Evolutionary conservation across 2,113 vertebrate species (phyloP).

Genomic region (Lichenostomus cassidix): DNA sequence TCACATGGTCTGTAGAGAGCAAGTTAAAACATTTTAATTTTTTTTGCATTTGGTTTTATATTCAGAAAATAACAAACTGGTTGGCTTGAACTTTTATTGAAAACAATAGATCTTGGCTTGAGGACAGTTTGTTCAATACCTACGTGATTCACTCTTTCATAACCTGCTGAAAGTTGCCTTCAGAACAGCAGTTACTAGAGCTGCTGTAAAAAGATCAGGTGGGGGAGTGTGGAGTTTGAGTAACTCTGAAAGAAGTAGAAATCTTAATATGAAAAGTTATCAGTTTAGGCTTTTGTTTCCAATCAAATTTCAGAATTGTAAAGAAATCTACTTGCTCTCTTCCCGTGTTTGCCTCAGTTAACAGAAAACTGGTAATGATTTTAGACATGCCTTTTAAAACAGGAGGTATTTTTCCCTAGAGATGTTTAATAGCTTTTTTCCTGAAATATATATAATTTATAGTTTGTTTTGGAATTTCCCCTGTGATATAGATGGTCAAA

Average conservation of each 20-base stretch:
- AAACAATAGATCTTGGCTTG: background rate
- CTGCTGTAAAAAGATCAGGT: background rate
- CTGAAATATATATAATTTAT: background rate
- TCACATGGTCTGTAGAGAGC: background rate
- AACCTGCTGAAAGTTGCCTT: background rate
- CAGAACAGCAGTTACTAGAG: background rate
- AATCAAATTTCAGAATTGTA: background rate
- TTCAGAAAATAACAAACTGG: background rate
- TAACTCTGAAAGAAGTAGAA: background rate
- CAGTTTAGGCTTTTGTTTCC: background rate
- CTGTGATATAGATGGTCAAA: background rate
- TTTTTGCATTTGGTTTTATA: background rate
- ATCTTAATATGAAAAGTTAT: background rate
- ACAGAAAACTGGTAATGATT: background rate
- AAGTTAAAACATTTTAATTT: background rate
- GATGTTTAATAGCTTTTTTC: background rate
- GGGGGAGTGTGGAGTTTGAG: background rate
- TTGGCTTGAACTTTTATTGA: background rate
- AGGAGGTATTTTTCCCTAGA: background rate
- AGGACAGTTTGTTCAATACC: background rate
- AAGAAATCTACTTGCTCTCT: background rate
- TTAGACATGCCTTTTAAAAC: background rate
- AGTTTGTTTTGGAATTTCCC: background rate
- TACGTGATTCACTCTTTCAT: background rate
- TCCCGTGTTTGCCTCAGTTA: background rate